A percentile compares a stretch with the other conserved stretches of the same genome.
These are phyloP conservation scores for Pao palembangensis DNA, from an alignment of 2,113 vertebrate species.

Conservation along the genomic window DNA sequence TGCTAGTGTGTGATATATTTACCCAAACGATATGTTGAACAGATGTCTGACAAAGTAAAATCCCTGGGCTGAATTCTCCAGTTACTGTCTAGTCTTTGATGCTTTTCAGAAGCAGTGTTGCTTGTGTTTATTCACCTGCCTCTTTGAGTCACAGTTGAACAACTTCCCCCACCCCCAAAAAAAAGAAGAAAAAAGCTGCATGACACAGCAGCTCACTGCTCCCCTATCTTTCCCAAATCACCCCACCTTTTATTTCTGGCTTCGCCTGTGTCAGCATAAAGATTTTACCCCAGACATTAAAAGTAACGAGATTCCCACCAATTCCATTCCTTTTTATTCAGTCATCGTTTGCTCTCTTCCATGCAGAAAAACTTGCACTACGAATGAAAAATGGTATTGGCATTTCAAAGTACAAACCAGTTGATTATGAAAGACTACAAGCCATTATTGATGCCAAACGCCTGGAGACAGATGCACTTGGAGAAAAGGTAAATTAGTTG, in stretches of 20 bases:
- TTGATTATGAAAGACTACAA: conserved; percentile 78
- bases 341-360: conserved; percentile 51
- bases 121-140: conserved; percentile 61
- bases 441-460: conserved; percentile 80
- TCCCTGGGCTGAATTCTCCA: conserved; percentile 26
- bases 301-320: conserved; percentile 38
- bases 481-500: conserved; percentile 79
- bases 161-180: background rate
- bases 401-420: conserved; percentile 79
- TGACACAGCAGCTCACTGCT: conserved; percentile 27
- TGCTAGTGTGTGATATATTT: conserved; percentile 22
- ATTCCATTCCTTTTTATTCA: conserved; percentile 41
- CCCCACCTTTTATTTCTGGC: conserved; percentile 10
- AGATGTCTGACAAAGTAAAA: conserved; percentile 36
- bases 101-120: conserved; percentile 29
- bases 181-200: conserved; percentile 23
- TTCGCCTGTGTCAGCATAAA: conserved; percentile 52
- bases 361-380: conserved; percentile 73
- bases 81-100: conserved; percentile 38
- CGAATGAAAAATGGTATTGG: conserved; percentile 73
- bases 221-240: conserved; percentile 20
- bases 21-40: conserved; percentile 31
- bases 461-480: conserved; percentile 72
- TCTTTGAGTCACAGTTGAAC: conserved; percentile 44
- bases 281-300: conserved; percentile 32